A percentile compares a stretch with the other conserved stretches of the same genome.
Conservation (phyloP, 2,888 invertebrate genomes). For the Baronia brevicornis region DNA sequence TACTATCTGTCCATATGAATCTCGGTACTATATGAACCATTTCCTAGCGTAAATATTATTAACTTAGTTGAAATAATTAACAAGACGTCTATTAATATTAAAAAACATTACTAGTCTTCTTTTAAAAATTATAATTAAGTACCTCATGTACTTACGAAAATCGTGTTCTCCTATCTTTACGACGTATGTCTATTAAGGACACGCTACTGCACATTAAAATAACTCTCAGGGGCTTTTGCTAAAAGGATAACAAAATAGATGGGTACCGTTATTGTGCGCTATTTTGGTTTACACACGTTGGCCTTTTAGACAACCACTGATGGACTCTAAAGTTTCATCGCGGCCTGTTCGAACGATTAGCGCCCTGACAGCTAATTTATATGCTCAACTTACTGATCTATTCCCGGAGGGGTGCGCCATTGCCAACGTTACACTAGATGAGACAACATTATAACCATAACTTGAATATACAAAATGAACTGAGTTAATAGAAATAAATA, state of each 20-base stretch:
- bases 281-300: conserved; percentile 56
- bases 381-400: conserved; percentile 72
- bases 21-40: too few relatives aligned
- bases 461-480: conserved; percentile 5
- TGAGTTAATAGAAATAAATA: neutral
- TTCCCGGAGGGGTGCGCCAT: conserved; percentile 48
- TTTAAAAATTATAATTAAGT: too few relatives aligned
- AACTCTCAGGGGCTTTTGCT: conserved; percentile 38
- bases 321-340: conserved; percentile 72
- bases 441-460: conserved; percentile 25
- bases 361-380: conserved; percentile 73
- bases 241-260: conserved; percentile 62
- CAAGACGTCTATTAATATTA: neutral
- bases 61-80: neutral
- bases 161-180: too few relatives aligned
- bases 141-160: too few relatives aligned
- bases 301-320: conserved; percentile 65
- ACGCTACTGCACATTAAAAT: conserved; percentile 7
- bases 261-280: conserved; percentile 54
- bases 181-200: neutral
- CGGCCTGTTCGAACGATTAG: conserved; percentile 73
- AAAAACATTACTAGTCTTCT: too few relatives aligned
- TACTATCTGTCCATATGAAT: too few relatives aligned
- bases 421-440: conserved; percentile 40
- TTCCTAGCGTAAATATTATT: too few relatives aligned